phyloP scores from a whole-genome alignment of 2,888 invertebrate genomes.

The Thymelicus lineola region DNA sequence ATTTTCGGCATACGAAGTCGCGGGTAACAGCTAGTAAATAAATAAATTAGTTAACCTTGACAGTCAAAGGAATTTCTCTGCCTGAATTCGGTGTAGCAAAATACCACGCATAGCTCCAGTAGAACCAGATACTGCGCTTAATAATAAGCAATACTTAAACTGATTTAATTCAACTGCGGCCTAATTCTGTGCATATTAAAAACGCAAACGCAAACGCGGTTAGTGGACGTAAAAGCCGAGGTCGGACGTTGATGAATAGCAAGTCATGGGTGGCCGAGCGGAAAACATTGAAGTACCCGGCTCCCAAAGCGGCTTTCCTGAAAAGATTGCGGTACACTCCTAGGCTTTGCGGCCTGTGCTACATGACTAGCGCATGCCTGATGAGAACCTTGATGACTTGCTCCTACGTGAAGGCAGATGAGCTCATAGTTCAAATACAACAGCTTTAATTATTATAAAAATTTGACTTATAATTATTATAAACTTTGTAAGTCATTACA shows the following conservation, averaged over 20 bases:
- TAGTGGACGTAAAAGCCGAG: slow-evolving; percentile 38
- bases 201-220: slow-evolving; percentile 36
- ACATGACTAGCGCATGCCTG: not conserved
- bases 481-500: no score
- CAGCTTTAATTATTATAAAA: not conserved
- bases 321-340: slow-evolving; percentile 7
- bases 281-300: slow-evolving; percentile 30
- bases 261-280: slow-evolving; percentile 39
- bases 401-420: not conserved
- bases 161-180: slow-evolving; percentile 21
- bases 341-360: not conserved
- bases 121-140: not conserved
- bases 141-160: not conserved
- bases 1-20: no score
- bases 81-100: not conserved
- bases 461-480: no score
- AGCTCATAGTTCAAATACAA: not conserved
- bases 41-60: not conserved
- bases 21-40: no score
- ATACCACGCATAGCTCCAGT: not conserved
- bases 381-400: not conserved
- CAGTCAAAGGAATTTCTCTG: not conserved
- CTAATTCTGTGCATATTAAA: slow-evolving; percentile 34
- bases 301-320: slow-evolving; percentile 2
- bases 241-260: slow-evolving; percentile 65